A percentile compares a stretch with the other conserved stretches of the same genome.
Conservation (phyloP, 2,888 invertebrate species). For the Hyposoter didymator region DNA sequence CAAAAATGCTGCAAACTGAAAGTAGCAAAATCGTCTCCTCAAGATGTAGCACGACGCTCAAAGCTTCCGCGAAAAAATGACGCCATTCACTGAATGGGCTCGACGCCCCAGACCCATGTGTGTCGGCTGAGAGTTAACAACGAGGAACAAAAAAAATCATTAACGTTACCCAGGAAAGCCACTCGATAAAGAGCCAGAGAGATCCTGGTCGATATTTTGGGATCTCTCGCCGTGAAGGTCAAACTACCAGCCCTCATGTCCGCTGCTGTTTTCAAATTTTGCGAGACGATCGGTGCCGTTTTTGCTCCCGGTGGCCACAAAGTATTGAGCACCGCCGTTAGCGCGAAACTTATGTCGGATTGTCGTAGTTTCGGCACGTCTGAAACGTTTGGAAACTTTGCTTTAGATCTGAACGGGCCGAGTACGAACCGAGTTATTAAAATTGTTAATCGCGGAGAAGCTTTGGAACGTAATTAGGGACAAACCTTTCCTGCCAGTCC, state of each 20-base stretch:
- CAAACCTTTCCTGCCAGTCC: conserved; percentile 96
- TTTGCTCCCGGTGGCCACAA: conserved; percentile 92
- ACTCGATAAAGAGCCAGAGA: conserved; percentile 93
- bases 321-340: conserved; percentile 95
- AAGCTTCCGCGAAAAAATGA: too few relatives aligned
- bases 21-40: too few relatives aligned
- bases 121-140: too few relatives aligned
- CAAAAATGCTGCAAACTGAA: too few relatives aligned
- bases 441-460: background rate
- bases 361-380: conserved; percentile 96
- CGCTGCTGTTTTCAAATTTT: conserved; percentile 89
- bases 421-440: background rate
- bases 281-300: conserved; percentile 88
- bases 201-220: conserved; percentile 91
- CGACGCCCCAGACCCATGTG: too few relatives aligned
- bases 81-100: too few relatives aligned
- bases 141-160: background rate
- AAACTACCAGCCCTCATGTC: conserved; percentile 93
- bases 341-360: conserved; percentile 95
- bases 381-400: conserved; percentile 81
- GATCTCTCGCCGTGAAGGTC: conserved; percentile 91
- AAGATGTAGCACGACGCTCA: too few relatives aligned
- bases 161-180: conserved; percentile 89
- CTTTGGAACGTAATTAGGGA: background rate
- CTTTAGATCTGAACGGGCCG: background rate